Base-by-base conservation (phyloP, 1,140 invertebrate species). In the Tenebrio molitor region DNA sequence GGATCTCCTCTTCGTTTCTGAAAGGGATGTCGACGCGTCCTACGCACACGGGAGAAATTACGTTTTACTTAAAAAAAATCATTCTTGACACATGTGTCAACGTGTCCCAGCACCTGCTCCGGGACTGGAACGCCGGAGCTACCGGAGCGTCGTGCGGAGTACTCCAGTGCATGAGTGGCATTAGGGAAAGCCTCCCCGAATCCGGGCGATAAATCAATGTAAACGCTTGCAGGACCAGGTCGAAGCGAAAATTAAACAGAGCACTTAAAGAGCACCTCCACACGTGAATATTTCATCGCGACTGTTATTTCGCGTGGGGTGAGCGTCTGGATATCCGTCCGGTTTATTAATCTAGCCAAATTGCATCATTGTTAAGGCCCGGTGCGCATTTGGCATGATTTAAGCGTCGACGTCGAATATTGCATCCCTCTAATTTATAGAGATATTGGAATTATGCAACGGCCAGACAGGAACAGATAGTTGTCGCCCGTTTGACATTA, bases 401-500 rank as follows among this genome's bases (percentile, higher is more conserved):
- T 58, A 58, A 23, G 17, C 46, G 46, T 19, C 14, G 19, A 23
- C 7, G 23, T 1, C 6, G 12, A 21, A 58, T 58, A 58, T 58
- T 58, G 50, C 50, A 58, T 58, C 50, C 21, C 4, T 58, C 23
- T 58, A 58, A 58, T 58, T 58, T 58, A 58, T 58, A 29, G 50
- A 58, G 50, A 58, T 33, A 58, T 58, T 25, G 50, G 50, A 58
- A 58, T 58, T 58, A 58, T 58, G 50, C 50, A 23, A 25, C 21
- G 50, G 12, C 50, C 50, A 58, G 50, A 29, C 21, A 4, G 50
- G 44, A 50, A 17, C 12, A 21, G 50, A 58, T 58, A 29, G 50
- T 58, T 58, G 50, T n/a, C 50, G 50, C 50, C 50, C 29, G 29
- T 58, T 58, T 29, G 50, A 29, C 50, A 58, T 58, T 58, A 58